Evolutionary conservation across 2,888 invertebrate species (phyloP).

Genomic region (Xiphydria camelus): DNA sequence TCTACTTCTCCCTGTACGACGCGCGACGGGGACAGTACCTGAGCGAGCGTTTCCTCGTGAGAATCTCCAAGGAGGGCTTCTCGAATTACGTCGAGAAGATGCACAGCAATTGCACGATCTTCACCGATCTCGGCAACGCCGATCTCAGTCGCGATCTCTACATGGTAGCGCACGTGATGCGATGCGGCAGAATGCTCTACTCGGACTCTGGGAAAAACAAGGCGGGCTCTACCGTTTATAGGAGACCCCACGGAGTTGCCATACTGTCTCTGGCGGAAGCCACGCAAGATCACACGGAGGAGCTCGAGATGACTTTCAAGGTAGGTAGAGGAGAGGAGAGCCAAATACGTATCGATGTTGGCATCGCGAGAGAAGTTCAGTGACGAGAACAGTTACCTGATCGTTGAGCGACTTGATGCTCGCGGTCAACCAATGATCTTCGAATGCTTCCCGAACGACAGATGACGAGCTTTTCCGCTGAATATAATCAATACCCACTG

Average conservation of each 20-base stretch:
- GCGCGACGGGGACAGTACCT: slow-evolving; percentile 75
- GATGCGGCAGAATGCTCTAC: slow-evolving; percentile 83
- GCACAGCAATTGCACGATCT: slow-evolving; percentile 86
- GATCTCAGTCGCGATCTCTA: slow-evolving; percentile 85
- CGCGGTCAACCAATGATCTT: too few relatives aligned
- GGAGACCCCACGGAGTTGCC: slow-evolving; percentile 86
- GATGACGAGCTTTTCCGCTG: too few relatives aligned
- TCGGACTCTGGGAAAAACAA: slow-evolving; percentile 61
- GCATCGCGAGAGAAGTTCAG: too few relatives aligned
- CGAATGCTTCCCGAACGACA: too few relatives aligned
- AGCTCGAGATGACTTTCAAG: slow-evolving; percentile 80
- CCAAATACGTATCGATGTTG: too few relatives aligned
- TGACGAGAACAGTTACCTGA: too few relatives aligned
- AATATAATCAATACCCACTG: too few relatives aligned
- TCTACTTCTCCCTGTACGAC: slow-evolving; percentile 86
- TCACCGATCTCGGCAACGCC: slow-evolving; percentile 80
- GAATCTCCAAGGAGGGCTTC: slow-evolving; percentile 87
- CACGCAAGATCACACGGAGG: slow-evolving; percentile 67
- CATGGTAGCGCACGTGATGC: slow-evolving; percentile 86
- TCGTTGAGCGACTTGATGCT: too few relatives aligned
- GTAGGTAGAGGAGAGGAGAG: slow-evolving; percentile 46
- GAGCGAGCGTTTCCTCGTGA: slow-evolving; percentile 87
- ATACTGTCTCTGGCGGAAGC: slow-evolving; percentile 75
- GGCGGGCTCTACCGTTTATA: slow-evolving; percentile 61
- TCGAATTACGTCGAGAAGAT: slow-evolving; percentile 86